A percentile compares a stretch with the other conserved stretches of the same genome.
Evolutionary conservation across 2,113 vertebrate species (phyloP).

Genomic region (Serilophus lunatus): DNA sequence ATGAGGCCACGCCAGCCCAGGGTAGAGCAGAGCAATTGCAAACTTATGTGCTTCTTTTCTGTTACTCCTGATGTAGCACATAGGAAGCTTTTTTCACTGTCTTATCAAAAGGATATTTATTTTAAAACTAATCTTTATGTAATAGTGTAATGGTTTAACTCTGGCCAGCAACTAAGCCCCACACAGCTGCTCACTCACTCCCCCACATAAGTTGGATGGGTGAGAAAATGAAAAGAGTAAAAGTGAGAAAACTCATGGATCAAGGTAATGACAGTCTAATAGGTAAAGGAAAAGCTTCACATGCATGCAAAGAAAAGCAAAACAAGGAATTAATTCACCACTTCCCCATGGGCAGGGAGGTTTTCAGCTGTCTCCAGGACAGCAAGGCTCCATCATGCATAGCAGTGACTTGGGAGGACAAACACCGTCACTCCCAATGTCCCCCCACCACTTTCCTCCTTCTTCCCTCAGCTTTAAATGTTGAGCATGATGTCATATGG

Average conservation of each 20-base stretch:
- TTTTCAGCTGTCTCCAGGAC: neutral
- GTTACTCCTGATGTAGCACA: neutral
- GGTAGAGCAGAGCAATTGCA: neutral
- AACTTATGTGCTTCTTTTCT: neutral
- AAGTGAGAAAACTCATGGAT: neutral
- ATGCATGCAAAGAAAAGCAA: neutral
- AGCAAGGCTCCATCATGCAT: neutral
- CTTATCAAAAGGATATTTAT: neutral
- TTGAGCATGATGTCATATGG: neutral
- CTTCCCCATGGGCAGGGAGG: neutral
- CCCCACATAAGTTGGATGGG: too few species aligned
- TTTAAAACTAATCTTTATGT: neutral
- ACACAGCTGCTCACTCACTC: neutral
- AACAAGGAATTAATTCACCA: neutral
- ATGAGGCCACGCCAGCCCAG: neutral
- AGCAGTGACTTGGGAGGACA: neutral
- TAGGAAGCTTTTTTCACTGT: neutral
- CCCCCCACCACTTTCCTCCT: neutral
- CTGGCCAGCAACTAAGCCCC: neutral
- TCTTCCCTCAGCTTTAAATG: neutral
- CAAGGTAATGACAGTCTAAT: neutral
- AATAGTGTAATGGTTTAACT: neutral
- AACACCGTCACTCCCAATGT: neutral
- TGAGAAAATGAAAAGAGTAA: neutral
- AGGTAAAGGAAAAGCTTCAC: neutral